A percentile compares a stretch with the other conserved stretches of the same genome.
phyloP scores from a whole-genome alignment of 2,888 invertebrate species.

The Cerastis leucographa region DNA sequence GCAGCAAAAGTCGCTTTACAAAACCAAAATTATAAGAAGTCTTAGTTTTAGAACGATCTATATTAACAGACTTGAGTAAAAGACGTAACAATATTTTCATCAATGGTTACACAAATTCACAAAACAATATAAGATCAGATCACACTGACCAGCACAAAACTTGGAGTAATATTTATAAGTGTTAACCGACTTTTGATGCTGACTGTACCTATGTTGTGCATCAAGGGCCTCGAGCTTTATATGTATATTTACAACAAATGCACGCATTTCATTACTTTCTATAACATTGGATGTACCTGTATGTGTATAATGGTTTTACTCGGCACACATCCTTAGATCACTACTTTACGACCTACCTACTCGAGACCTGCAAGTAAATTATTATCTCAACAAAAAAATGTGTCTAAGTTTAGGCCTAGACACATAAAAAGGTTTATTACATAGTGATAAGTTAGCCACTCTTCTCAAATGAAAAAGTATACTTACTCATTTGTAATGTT shows the following conservation, averaged over 20 bases:
- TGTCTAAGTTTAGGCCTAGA: background rate
- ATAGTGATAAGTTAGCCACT: constrained; percentile 6
- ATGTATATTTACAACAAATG: background rate
- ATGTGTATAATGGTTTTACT: background rate
- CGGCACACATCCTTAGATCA: background rate
- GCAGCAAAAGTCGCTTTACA: too few species aligned
- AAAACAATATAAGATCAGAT: too few species aligned
- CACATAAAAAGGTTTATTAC: constrained; percentile 18
- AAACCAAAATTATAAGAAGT: too few species aligned
- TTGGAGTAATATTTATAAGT: too few species aligned
- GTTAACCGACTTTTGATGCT: too few species aligned
- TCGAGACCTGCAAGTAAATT: constrained; percentile 5
- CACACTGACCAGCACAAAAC: too few species aligned
- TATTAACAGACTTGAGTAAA: too few species aligned
- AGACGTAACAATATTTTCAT: too few species aligned
- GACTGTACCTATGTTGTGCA: too few species aligned
- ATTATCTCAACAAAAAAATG: background rate
- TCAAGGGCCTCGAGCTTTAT: background rate
- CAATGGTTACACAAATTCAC: too few species aligned
- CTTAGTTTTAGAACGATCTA: too few species aligned
- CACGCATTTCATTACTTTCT: background rate
- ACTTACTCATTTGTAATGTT: constrained; percentile 29
- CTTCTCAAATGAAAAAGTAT: constrained; percentile 8
- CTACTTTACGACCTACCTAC: background rate
- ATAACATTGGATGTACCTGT: background rate